These are phyloP conservation scores for Speoplatyrhinus poulsoni DNA, from an alignment of 2,113 vertebrate genomes.

Conservation along the genomic window DNA sequence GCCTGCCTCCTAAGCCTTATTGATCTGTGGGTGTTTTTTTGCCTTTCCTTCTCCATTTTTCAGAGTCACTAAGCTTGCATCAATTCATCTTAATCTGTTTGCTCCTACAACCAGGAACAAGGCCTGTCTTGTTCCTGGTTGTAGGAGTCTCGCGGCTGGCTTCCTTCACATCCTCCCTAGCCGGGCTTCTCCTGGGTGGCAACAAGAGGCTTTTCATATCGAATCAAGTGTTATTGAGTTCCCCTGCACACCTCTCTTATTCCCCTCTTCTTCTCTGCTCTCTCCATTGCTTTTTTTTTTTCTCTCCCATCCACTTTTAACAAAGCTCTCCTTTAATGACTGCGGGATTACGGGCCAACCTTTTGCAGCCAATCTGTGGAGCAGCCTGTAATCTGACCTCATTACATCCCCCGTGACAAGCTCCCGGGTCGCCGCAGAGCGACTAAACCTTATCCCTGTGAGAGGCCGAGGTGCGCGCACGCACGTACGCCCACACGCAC, in stretches of 20 bases:
- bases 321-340: constrained; percentile 81
- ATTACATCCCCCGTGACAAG: constrained; percentile 80
- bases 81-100: constrained; percentile 81
- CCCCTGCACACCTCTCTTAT: constrained; percentile 70
- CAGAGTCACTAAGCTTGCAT: constrained; percentile 79
- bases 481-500: constrained; percentile 39
- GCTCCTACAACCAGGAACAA: constrained; percentile 81
- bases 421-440: constrained; percentile 69
- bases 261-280: constrained; percentile 56
- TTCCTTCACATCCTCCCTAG: constrained; percentile 75
- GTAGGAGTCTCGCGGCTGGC: constrained; percentile 74
- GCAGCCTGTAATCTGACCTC: constrained; percentile 83
- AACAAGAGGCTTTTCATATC: constrained; percentile 79
- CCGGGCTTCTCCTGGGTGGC: constrained; percentile 78
- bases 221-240: constrained; percentile 83
- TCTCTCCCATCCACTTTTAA: constrained; percentile 64
- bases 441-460: constrained; percentile 71
- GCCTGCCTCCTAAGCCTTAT: constrained; percentile 74
- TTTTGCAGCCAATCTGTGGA: constrained; percentile 74
- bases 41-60: constrained; percentile 66
- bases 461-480: constrained; percentile 46
- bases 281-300: constrained; percentile 59
- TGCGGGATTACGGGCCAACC: constrained; percentile 77
- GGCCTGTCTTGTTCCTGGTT: constrained; percentile 79
- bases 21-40: constrained; percentile 72